Conservation (phyloP, 1,140 invertebrate genomes). For the Zaprionus inermis region DNA sequence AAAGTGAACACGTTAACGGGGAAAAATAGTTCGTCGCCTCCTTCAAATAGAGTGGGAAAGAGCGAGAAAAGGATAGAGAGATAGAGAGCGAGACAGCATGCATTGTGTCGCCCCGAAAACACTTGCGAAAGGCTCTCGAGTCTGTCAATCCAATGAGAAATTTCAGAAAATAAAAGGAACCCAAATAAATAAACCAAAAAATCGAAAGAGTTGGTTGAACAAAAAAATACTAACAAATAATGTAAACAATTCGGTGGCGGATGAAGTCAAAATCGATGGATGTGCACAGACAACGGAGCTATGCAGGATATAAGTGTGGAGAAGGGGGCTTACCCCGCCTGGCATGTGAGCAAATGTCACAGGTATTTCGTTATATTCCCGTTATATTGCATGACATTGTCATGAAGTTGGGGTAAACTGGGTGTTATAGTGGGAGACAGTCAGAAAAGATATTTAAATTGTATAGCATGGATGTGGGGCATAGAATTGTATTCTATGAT, state of each 20-base stretch:
- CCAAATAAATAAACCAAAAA: constrained; percentile 4
- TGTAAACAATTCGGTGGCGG: constrained; percentile 54
- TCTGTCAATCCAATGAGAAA: constrained; percentile 65
- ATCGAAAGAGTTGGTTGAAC: not conserved
- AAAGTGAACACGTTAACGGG: constrained; percentile 76
- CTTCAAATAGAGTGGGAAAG: constrained; percentile 39
- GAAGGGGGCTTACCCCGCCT: not conserved
- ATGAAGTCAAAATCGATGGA: constrained; percentile 15
- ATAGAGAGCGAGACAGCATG: not conserved
- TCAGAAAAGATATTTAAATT: no score
- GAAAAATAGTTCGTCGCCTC: constrained; percentile 75
- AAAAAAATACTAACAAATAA: constrained; percentile 35
- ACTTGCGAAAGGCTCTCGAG: constrained; percentile 68
- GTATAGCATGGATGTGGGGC: no score
- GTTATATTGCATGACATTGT: constrained; percentile 1
- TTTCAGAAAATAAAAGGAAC: constrained; percentile 23
- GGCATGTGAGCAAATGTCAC: not conserved
- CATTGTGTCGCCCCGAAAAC: constrained; percentile 70
- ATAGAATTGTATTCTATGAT: no score
- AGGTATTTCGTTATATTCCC: not conserved
- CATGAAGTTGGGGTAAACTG: not conserved
- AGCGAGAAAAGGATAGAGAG: no score
- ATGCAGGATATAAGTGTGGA: not conserved
- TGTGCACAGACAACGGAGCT: not conserved
- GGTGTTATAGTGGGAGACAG: not conserved